Percentiles rank a stretch among this genome's conserved stretches.
These are phyloP conservation scores for Zosterops pallidus DNA, from an alignment of 2,113 vertebrate genomes.

Conservation along the genomic window DNA sequence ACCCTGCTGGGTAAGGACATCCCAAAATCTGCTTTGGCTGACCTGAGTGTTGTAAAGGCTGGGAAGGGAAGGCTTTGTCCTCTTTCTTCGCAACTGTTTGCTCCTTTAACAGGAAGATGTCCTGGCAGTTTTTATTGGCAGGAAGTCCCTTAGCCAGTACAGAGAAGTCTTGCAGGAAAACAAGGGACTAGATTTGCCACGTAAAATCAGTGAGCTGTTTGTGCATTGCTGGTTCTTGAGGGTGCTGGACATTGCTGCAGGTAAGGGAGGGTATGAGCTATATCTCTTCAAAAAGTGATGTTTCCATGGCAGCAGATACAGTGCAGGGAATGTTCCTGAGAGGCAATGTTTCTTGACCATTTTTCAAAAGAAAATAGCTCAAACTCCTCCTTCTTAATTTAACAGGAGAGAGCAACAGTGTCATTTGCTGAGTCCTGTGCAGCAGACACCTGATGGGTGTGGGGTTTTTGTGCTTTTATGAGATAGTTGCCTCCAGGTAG, in stretches of 20 bases:
- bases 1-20: not conserved
- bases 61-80: not conserved
- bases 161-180: not conserved
- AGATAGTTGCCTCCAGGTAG: not conserved
- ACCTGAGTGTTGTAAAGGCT: not conserved
- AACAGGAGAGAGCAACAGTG: not conserved
- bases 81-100: not conserved
- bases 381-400: not conserved
- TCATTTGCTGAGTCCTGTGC: fast-evolving
- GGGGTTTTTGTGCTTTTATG: not conserved
- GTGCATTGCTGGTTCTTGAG: not conserved
- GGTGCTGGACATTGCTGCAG: not conserved
- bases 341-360: not conserved
- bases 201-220: not conserved
- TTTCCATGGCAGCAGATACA: conserved; percentile 50
- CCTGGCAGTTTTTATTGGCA: not conserved
- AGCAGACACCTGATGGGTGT: not conserved
- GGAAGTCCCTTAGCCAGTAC: not conserved
- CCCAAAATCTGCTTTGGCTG: not conserved
- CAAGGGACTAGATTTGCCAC: not conserved
- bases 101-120: not conserved
- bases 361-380: not conserved
- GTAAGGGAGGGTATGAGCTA: not conserved
- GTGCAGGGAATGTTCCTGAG: not conserved
- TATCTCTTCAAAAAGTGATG: not conserved